Evolutionary conservation across 1,140 invertebrate species (phyloP), one percentile per base, ranked within the genome.

Genomic region (Drosophila teissieri): DNA sequence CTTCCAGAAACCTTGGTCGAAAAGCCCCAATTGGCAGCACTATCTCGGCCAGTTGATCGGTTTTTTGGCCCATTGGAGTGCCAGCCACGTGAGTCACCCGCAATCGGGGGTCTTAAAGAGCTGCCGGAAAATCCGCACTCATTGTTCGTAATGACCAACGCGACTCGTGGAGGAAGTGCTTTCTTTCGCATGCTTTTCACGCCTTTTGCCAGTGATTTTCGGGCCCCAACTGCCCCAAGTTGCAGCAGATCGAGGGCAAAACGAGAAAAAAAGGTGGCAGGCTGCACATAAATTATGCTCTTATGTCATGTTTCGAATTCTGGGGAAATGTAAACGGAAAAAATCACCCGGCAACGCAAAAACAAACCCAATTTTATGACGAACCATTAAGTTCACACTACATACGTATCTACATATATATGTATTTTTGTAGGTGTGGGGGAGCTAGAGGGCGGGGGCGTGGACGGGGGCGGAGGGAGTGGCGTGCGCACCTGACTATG

Each of bases 401-500:
- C 39, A 45, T 17, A 8, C 31, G 7, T 31, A 2, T 8, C 8
- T 31, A 6, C 3, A 10, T 31, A 31, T 31, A 6, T 27, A 27
- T 27, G 24, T 27, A 27, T 27, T 5, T 27, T 1, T 27, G 27
- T 31, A 31, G 7, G 31, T 31, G 7, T n/a, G n/a, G n/a, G n/a
- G n/a, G n/a, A n/a, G n/a, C n/a, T n/a, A n/a, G n/a, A n/a, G n/a
- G n/a, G n/a, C n/a, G n/a, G n/a, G n/a, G n/a, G n/a, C n/a, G n/a
- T n/a, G n/a, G n/a, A n/a, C n/a, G n/a, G 51, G 57, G 3, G 24
- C n/a, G 27, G 42, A 44, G 51, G 53, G 22, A 56, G 67, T 53
- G 68, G 73, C 61, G 51, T 83, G 83, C 79, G 79, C 82, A 86
- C 83, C 82, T 86, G 82, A 88, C 82, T 88, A 88, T 72, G 53